Base-by-base conservation (phyloP, 2,113 vertebrate species). In the Megaptera novaeangliae region DNA sequence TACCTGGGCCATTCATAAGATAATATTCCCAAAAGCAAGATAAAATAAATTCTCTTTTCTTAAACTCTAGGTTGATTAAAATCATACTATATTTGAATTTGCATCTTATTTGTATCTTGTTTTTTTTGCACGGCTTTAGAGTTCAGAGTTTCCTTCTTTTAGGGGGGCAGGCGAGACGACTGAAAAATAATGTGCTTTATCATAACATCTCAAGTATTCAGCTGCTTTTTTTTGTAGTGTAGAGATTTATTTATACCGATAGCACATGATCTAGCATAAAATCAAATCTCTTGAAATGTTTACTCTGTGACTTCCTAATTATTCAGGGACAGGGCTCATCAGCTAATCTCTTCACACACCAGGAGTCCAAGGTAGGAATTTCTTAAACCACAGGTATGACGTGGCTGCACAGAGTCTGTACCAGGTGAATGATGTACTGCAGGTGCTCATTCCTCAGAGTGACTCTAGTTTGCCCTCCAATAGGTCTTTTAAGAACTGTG, bases 401-500 rank as follows among this genome's bases (percentile, higher is more conserved):
- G 99, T 99, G 18, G 99, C 99, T 27, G 99, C 99, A 88, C 99
- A 99, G 41, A 99, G 97, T 2, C 99, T 98, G 0, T 99, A 99
- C 99, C 99, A 99, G 97, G 99, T 99, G 4, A 59, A 99, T 0
- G 2, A 99, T 99, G 96, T 99, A 99, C 96, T 99, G 99, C 99
- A 99, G 97, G 98, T 99, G 99, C 92, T 99, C 99, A 0, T 99
- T 99, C 44, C 99, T 98, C 95, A 99, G 97, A 0, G 99, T 99
- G 81, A 99, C 98, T 95, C 99, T 98, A 1, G 99, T 99, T 97
- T 99, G 99, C n/a, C 99, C 99, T 17, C 99, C 99, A 0, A 99
- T 98, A 52, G 99, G 99, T 1, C 99, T 99, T 17, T 99, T 99
- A 0, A 99, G 99, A 17, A 99, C 98, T 0, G 99, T 99, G 98